A percentile compares a stretch with the other conserved stretches of the same genome.
These are phyloP conservation scores for Chymomyza fuscimana DNA, from an alignment of 2,888 invertebrate species.

Conservation along the genomic window DNA sequence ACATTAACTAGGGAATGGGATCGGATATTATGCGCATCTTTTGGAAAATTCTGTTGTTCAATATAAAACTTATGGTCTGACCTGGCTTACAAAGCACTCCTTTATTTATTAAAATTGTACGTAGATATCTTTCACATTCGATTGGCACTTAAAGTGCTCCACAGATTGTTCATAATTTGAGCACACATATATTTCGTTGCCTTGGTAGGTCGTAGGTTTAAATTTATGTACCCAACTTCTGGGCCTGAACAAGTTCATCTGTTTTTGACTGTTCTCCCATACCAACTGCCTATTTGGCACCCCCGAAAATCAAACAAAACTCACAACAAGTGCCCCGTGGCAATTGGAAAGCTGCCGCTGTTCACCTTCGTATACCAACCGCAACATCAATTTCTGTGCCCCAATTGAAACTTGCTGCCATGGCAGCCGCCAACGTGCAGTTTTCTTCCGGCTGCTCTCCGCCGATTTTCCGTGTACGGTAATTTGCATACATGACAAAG, in stretches of 20 bases:
- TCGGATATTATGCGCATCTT: too few species aligned
- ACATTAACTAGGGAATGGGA: too few species aligned
- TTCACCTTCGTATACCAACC: constrained; percentile 26
- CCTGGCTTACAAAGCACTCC: too few species aligned
- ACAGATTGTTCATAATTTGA: background rate
- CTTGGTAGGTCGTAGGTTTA: background rate
- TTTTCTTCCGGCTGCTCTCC: constrained; percentile 10
- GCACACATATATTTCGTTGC: background rate
- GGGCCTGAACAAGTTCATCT: background rate
- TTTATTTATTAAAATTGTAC: too few species aligned
- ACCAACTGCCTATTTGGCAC: background rate
- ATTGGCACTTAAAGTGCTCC: background rate
- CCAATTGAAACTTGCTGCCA: constrained; percentile 31
- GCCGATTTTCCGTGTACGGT: constrained; percentile 21
- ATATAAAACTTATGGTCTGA: too few species aligned
- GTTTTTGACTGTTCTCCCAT: background rate
- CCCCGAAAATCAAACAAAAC: background rate
- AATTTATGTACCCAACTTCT: background rate
- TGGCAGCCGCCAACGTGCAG: background rate
- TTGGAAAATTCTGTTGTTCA: too few species aligned
- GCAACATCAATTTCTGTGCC: constrained; percentile 44
- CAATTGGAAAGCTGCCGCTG: background rate
- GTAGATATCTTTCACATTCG: too few species aligned
- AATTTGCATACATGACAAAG: constrained; percentile 47
- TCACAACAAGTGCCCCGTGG: background rate